Conservation (phyloP, 2,113 vertebrate genomes). For the Elephas maximus region DNA sequence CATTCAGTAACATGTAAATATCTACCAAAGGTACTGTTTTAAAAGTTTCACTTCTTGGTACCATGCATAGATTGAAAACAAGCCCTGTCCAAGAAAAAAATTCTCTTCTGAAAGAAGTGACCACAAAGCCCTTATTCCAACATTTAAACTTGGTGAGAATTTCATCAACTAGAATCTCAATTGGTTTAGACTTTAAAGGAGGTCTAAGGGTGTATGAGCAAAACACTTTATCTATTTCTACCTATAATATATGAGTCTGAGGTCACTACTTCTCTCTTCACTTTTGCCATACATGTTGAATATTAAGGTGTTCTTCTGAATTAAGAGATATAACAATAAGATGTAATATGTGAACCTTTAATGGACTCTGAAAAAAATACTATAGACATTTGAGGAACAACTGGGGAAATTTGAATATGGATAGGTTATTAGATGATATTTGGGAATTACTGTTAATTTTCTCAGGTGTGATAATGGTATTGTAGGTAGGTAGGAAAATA, state of each 20-base stretch:
- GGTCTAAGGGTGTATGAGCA: not conserved
- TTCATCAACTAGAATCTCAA: conserved; percentile 11
- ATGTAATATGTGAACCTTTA: conserved; percentile 14
- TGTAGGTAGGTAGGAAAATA: not conserved
- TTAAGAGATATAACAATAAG: not conserved
- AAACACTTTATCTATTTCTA: conserved; percentile 43
- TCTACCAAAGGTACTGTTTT: not conserved
- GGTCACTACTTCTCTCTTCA: not conserved
- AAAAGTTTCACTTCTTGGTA: conserved; percentile 35
- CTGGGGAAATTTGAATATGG: not conserved
- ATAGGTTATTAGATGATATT: conserved; percentile 29
- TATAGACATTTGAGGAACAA: not conserved
- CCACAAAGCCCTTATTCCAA: not conserved
- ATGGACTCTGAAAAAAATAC: not conserved
- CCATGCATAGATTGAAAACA: conserved; percentile 21
- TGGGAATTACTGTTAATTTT: conserved; percentile 21
- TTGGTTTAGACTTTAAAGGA: not conserved
- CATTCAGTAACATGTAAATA: conserved; percentile 5
- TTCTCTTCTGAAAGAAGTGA: not conserved
- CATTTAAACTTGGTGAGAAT: conserved; percentile 48
- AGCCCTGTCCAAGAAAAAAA: conserved; percentile 37
- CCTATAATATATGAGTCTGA: not conserved
- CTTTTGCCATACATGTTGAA: conserved; percentile 22
- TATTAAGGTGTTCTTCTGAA: not conserved
- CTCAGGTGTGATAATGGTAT: not conserved